Evolutionary conservation across 2,797 vertebrate species (phyloP), one percentile per base, ranked within the genome.

Genomic region (Chrosomus eos): DNA sequence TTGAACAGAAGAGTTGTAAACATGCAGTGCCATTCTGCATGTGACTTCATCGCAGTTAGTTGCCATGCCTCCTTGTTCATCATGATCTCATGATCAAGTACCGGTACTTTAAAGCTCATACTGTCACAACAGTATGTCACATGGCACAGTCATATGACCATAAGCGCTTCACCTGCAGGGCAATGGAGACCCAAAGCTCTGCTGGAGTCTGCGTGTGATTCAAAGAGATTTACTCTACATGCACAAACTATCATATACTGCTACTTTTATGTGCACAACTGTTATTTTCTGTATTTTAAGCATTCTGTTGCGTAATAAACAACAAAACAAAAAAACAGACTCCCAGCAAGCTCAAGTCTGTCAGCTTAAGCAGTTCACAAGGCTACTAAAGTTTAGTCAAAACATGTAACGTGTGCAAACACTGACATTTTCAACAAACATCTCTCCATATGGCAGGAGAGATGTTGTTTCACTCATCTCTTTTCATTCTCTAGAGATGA

Each of bases 21-120:
- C 85, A 88, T 86, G 87, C 82, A 84, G 45, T 85, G 72, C 78
- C 62, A 80, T 72, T 62, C 75, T 66, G 66, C 67, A 73, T 38
- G 43, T 87, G 70, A 79, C 70, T 87, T 72, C 31, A 60, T 73
- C 19, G 11, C 71, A 66, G 67, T 67, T 82, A 72, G 73, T 82
- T 78, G 83, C 86, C 86, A 87, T 86, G 82, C 85, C 60, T 72
- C 66, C 43, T 85, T 81, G 31, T 74, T 60, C 51, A 80, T 67
- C 7, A 78, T 74, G 33, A 76, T 67, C 82, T 86, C 67, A 38
- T 79, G 75, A 85, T 36, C 45, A 18, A 18, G 45, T 18, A 48
- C 58, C 71, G 72, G 78, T 23, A 33, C 68, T 72, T 73, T 26
- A 53, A 70, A 40, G 73, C 26, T 83, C 58, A 67, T 48, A 77